These are phyloP conservation scores for Siphamia tubifer DNA, from an alignment of 2,113 vertebrate species.

Conservation along the genomic window DNA sequence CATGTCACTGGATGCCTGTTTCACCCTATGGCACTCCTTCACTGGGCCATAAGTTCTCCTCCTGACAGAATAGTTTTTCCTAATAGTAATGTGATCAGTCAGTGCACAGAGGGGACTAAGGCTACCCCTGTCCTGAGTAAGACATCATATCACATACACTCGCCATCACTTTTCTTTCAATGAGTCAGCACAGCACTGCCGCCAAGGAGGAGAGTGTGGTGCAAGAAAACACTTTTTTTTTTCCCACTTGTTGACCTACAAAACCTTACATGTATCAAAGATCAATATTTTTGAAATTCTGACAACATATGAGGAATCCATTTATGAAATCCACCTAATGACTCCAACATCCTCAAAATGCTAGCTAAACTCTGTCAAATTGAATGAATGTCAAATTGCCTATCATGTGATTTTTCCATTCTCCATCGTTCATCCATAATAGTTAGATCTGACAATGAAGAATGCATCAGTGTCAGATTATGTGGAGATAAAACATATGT, in stretches of 20 bases:
- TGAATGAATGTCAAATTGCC: not conserved
- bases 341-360: not conserved
- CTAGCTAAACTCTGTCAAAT: not conserved
- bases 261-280: too few species aligned
- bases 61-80: conserved; percentile 64
- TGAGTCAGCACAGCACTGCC: conserved; percentile 42
- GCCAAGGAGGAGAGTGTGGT: not conserved
- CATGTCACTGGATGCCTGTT: conserved; percentile 49
- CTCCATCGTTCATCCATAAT: not conserved
- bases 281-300: too few species aligned
- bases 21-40: conserved; percentile 26
- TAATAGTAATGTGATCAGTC: conserved; percentile 76
- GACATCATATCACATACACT: conserved; percentile 62
- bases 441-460: conserved; percentile 4
- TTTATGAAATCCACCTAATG: not conserved
- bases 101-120: conserved; percentile 58
- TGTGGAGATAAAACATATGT: conserved; percentile 30
- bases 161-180: conserved; percentile 40
- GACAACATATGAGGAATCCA: not conserved
- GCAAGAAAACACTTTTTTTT: not conserved
- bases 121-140: conserved; percentile 53
- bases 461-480: not conserved
- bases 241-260: conserved; percentile 6
- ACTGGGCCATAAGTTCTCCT: conserved; percentile 49
- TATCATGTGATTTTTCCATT: not conserved